A percentile compares a stretch with the other conserved stretches of the same genome.
Conservation (phyloP, 2,797 vertebrate genomes). For the Pseudocheirus occidentalis region DNA sequence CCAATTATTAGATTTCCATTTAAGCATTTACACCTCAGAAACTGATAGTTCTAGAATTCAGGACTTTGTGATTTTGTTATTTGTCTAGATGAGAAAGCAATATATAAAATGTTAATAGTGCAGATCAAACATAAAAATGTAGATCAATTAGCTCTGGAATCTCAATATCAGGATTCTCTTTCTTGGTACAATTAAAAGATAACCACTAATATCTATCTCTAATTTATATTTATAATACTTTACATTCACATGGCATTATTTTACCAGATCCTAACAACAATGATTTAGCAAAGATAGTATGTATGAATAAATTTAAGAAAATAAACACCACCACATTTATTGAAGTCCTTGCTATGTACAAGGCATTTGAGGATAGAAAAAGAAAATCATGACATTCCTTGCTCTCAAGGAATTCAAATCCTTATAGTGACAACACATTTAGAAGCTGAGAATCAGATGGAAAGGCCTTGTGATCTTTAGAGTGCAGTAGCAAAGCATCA, state of each 20-base stretch:
- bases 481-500: not conserved
- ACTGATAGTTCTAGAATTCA: not conserved
- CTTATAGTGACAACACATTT: not conserved
- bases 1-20: not conserved
- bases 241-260: not conserved
- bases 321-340: not conserved
- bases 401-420: not conserved
- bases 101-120: not conserved
- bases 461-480: not conserved
- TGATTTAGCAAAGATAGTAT: not conserved
- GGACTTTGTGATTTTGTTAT: not conserved
- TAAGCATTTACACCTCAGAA: not conserved
- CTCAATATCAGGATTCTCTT: not conserved
- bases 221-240: not conserved
- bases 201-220: not conserved
- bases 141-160: not conserved
- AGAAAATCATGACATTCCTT: not conserved
- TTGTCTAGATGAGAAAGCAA: not conserved
- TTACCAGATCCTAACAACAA: not conserved
- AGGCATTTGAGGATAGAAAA: not conserved
- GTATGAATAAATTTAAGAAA: not conserved
- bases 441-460: not conserved
- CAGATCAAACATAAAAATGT: not conserved
- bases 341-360: not conserved
- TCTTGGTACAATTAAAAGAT: not conserved